Evolutionary conservation across 2,797 vertebrate species (phyloP).

Genomic region (Alosa sapidissima): DNA sequence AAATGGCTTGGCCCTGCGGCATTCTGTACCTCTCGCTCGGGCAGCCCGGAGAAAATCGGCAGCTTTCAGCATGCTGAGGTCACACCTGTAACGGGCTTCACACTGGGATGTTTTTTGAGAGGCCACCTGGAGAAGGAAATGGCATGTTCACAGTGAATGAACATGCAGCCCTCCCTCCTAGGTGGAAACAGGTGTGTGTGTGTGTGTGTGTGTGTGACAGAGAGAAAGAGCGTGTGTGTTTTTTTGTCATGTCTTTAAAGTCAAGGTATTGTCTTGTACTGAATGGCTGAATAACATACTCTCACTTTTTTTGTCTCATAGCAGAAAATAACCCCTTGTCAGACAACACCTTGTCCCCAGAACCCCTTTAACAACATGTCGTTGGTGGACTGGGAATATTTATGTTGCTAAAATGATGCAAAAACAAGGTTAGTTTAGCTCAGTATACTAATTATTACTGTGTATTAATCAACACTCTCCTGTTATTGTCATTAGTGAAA

Average conservation of each 20-base stretch:
- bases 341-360: constrained; percentile 22
- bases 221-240: not conserved
- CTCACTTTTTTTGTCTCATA: constrained; percentile 20
- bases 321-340: constrained; percentile 15
- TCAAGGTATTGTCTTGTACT: not conserved
- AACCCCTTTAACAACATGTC: constrained; percentile 10
- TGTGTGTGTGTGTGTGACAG: not conserved
- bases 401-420: constrained; percentile 16
- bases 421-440: constrained; percentile 13
- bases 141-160: constrained; percentile 67
- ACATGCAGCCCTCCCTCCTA: constrained; percentile 57
- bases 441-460: constrained; percentile 4
- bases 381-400: not conserved
- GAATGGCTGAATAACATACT: constrained; percentile 20
- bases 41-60: not conserved
- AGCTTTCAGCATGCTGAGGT: constrained; percentile 67
- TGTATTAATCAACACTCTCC: constrained; percentile 9
- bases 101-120: constrained; percentile 68
- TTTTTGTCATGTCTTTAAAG: constrained; percentile 23
- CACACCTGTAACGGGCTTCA: constrained; percentile 73
- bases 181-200: constrained; percentile 59
- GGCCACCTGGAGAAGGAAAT: constrained; percentile 76
- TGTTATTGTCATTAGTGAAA: constrained; percentile 2
- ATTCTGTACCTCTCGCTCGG: not conserved
- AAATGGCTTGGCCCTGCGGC: constrained; percentile 15